Conservation (phyloP, 2,113 vertebrate genomes). For the Zeus faber region DNA sequence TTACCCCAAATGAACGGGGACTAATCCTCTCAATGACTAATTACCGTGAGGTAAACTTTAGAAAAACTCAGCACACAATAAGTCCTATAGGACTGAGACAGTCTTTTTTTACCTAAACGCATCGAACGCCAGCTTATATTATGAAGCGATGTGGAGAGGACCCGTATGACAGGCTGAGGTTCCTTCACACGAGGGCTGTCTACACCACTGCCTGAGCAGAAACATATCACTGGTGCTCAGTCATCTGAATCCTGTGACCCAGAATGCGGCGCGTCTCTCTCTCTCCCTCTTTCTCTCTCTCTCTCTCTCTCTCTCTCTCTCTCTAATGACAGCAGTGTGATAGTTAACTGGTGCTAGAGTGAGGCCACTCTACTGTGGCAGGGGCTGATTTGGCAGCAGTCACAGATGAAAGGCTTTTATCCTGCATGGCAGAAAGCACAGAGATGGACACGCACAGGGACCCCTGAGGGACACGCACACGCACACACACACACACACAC, state of each 20-base stretch:
- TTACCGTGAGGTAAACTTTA: no score
- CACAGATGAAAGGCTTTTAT: conserved; percentile 73
- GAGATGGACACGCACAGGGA: conserved; percentile 62
- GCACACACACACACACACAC: conserved; percentile 18
- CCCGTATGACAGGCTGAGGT: not conserved
- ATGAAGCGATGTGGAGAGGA: conserved; percentile 7
- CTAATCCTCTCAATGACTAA: no score
- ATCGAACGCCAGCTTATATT: no score
- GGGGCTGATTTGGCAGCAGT: conserved; percentile 67
- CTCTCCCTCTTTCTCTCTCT: conserved; percentile 24
- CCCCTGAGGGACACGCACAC: conserved; percentile 49
- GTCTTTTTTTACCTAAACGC: conserved; percentile 11
- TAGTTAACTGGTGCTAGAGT: conserved; percentile 66
- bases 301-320: conserved; percentile 10
- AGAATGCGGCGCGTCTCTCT: conserved; percentile 47
- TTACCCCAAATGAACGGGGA: no score
- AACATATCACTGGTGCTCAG: conserved; percentile 54
- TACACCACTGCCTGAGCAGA: conserved; percentile 46
- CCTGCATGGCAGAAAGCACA: conserved; percentile 63
- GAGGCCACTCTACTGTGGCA: conserved; percentile 51
- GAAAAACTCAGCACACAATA: no score
- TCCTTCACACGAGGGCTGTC: no score
- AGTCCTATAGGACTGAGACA: not conserved
- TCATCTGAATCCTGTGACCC: conserved; percentile 50
- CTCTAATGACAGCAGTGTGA: conserved; percentile 68